Conservation (phyloP, 2,113 vertebrate genomes). For the Origma solitaria region DNA sequence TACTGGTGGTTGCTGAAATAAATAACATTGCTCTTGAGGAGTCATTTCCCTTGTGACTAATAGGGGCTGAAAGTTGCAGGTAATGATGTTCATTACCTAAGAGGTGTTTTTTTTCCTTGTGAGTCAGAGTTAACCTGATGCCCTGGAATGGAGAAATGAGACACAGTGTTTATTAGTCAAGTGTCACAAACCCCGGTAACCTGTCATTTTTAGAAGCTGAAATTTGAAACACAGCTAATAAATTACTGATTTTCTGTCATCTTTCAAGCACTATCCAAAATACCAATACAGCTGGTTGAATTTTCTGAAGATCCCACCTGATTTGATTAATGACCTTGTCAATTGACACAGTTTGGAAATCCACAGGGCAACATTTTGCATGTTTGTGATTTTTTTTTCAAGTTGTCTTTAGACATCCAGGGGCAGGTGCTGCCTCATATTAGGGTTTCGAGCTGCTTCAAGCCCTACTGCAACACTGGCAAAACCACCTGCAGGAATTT, state of each 20-base stretch:
- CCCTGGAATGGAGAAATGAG: background rate
- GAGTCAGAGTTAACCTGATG: background rate
- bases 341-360: background rate
- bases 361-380: background rate
- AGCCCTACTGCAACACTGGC: background rate
- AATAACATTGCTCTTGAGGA: background rate
- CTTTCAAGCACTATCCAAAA: background rate
- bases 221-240: background rate
- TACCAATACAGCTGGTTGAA: background rate
- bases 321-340: background rate
- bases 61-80: background rate
- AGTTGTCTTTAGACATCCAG: background rate
- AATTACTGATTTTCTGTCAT: background rate
- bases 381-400: background rate
- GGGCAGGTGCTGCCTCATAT: background rate
- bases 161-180: background rate
- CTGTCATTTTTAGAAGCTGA: background rate
- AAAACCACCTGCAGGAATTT: background rate
- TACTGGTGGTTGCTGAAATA: background rate
- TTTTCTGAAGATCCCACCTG: background rate
- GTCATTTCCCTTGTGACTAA: background rate
- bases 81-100: background rate
- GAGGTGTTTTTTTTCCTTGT: background rate
- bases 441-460: background rate
- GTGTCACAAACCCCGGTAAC: background rate